Conservation (phyloP, 1,140 invertebrate species). For the Leptopilina boulardi region DNA sequence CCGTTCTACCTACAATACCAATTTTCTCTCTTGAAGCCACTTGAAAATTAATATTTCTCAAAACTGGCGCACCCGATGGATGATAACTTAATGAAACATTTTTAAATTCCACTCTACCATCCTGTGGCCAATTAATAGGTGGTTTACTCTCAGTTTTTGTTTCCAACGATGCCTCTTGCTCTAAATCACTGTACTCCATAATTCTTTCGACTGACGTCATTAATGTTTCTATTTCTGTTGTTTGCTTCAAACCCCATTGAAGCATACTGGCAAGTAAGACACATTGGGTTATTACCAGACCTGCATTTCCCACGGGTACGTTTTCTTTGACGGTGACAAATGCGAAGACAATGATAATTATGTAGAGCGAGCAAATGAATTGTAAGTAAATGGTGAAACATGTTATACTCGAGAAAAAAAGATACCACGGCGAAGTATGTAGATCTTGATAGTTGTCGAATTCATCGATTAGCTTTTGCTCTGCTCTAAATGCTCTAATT, state of each 20-base stretch:
- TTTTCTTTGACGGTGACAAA: constrained; percentile 50
- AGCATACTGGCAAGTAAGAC: constrained; percentile 87
- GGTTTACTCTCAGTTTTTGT: constrained; percentile 64
- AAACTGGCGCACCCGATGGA: constrained; percentile 43
- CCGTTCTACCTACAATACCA: constrained; percentile 87
- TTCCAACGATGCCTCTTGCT: constrained; percentile 76
- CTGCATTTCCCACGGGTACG: constrained; percentile 80
- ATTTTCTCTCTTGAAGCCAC: constrained; percentile 74
- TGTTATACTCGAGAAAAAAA: constrained; percentile 77
- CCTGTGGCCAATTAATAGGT: constrained; percentile 71
- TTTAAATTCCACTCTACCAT: constrained; percentile 79
- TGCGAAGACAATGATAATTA: constrained; percentile 69
- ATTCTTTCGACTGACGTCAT: constrained; percentile 90
- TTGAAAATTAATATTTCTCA: constrained; percentile 67
- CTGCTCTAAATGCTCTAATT: constrained; percentile 81
- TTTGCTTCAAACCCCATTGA: constrained; percentile 89
- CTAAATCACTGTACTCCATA: constrained; percentile 83
- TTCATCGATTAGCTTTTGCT: constrained; percentile 82
- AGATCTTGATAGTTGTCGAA: constrained; percentile 82
- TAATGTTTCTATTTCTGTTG: constrained; percentile 82
- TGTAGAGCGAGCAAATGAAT: constrained; percentile 80
- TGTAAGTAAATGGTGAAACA: constrained; percentile 80
- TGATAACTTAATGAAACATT: constrained; percentile 80
- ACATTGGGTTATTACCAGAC: constrained; percentile 89
- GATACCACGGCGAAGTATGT: constrained; percentile 80